Conservation (phyloP, 2,113 vertebrate genomes). For the Chitala chitala region DNA sequence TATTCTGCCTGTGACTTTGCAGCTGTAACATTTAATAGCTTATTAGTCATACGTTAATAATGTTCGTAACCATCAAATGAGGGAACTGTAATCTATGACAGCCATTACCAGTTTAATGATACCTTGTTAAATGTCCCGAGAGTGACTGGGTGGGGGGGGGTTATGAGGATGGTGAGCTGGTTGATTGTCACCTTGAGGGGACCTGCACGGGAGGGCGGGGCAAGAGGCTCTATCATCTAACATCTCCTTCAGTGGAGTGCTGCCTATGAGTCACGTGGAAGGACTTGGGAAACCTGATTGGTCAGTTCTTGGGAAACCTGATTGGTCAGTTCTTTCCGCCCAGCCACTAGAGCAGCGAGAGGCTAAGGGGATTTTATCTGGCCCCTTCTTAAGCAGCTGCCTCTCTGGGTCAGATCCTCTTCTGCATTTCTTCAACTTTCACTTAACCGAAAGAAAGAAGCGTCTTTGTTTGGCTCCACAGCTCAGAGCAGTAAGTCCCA, state of each 20-base stretch:
- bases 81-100: conserved; percentile 5
- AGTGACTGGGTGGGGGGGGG: not conserved
- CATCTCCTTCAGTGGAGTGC: not conserved
- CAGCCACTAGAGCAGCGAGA: not conserved
- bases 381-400: not conserved
- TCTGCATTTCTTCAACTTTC: conserved; percentile 4
- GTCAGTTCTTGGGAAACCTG: not conserved
- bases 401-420: not conserved
- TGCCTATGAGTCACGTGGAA: not conserved
- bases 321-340: not conserved
- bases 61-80: not conserved
- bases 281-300: not conserved
- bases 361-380: not conserved
- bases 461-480: not conserved
- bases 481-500: not conserved
- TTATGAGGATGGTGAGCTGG: not conserved
- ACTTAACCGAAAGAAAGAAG: not conserved
- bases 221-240: not conserved
- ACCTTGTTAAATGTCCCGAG: not conserved
- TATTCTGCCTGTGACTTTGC: no score
- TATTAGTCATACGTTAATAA: conserved; percentile 13
- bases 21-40: not conserved
- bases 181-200: not conserved
- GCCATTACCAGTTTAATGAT: conserved; percentile 7
- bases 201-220: not conserved